Conservation (phyloP, 1,140 invertebrate species). For the Plodia interpunctella region DNA sequence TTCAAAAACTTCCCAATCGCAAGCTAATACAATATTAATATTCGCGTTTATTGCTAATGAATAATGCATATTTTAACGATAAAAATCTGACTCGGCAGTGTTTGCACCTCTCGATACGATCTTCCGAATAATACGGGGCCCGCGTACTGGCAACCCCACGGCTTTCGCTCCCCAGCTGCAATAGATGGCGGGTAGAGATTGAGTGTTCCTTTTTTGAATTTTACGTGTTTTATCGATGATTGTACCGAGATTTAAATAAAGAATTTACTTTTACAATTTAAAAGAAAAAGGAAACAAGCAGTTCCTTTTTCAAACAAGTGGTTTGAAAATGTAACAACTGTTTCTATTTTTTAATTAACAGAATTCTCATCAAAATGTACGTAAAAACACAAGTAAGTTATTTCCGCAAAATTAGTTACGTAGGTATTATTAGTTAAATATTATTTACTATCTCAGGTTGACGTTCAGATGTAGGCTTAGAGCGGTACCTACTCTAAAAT, state of each 20-base stretch:
- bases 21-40: conserved; percentile 8
- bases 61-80: conserved; percentile 55
- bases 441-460: no score
- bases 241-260: neutral
- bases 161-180: neutral
- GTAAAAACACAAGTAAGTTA: no score
- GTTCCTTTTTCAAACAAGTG: no score
- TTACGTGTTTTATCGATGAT: conserved; percentile 4
- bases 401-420: no score
- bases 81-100: conserved; percentile 44
- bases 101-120: conserved; percentile 18
- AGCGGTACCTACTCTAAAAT: no score
- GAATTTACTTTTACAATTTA: no score
- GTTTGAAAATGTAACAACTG: no score
- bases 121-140: conserved; percentile 32
- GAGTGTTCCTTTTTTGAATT: neutral
- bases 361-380: no score
- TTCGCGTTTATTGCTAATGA: conserved; percentile 35
- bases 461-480: no score
- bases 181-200: neutral
- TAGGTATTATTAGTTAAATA: no score
- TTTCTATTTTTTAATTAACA: no score
- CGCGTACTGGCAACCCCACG: conserved; percentile 18
- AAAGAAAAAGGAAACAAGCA: no score
- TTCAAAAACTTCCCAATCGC: conserved; percentile 8